These are phyloP conservation scores for Panthera leo DNA, from an alignment of 2,113 vertebrate species.

Conservation along the genomic window DNA sequence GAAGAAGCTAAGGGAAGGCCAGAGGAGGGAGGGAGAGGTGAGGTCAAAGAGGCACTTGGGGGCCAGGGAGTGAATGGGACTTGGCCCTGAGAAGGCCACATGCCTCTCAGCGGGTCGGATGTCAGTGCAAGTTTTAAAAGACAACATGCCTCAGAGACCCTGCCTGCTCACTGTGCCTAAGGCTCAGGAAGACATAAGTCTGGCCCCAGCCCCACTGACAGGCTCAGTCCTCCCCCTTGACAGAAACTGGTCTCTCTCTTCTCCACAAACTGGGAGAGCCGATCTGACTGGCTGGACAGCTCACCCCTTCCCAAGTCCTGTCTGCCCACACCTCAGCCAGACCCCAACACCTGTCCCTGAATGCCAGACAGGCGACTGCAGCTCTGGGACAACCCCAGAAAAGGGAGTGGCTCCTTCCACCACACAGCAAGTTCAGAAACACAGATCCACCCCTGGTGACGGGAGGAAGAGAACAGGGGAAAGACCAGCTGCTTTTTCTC, in stretches of 20 bases:
- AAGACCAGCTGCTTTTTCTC: neutral
- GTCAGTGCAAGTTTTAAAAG: neutral
- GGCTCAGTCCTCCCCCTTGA: neutral
- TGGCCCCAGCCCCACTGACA: fast-evolving
- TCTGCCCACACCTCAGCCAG: neutral
- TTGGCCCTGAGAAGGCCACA: neutral
- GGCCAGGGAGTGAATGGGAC: neutral
- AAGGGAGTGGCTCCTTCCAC: fast-evolving
- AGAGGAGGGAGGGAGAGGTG: neutral
- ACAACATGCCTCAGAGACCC: neutral
- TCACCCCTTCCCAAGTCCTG: neutral
- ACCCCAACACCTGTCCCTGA: neutral
- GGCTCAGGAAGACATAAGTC: neutral
- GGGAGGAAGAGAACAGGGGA: neutral
- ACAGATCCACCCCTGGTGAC: fast-evolving
- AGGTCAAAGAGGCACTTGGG: neutral
- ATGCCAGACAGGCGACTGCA: fast-evolving
- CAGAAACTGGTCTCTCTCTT: neutral
- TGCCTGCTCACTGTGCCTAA: neutral
- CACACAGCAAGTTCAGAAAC: neutral
- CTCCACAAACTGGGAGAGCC: neutral
- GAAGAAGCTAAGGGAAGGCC: neutral
- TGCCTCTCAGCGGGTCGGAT: neutral
- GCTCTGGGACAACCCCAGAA: neutral
- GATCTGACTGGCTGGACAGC: fast-evolving